phyloP scores from a whole-genome alignment of 1,140 invertebrate genomes.

The Rhysida immarginata region DNA sequence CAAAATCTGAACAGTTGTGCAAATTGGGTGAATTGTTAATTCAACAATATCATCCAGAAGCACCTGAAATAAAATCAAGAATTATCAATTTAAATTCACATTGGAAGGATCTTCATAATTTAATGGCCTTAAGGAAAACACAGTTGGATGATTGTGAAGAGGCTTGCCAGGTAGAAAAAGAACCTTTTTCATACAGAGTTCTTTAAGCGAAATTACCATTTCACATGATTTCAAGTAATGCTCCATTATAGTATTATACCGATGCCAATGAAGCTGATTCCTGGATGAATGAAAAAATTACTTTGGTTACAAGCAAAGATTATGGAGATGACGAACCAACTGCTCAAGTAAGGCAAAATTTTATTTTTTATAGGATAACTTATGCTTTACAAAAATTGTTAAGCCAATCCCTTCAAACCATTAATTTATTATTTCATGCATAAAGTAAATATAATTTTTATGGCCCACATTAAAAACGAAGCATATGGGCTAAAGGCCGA shows the following conservation, averaged over 20 bases:
- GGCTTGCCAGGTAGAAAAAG: conserved; percentile 64
- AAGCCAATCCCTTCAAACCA: too few species aligned
- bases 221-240: too few species aligned
- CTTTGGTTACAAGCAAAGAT: conserved; percentile 70
- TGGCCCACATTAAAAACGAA: too few species aligned
- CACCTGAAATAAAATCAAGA: conserved; percentile 55
- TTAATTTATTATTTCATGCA: too few species aligned
- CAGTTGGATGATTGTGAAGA: conserved; percentile 86
- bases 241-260: conserved; percentile 60
- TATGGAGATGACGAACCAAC: conserved; percentile 78
- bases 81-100: conserved; percentile 66
- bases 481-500: too few species aligned
- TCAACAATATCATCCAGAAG: conserved; percentile 54
- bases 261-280: conserved; percentile 96
- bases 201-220: too few species aligned
- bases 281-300: conserved; percentile 87
- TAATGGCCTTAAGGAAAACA: conserved; percentile 64
- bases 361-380: not conserved
- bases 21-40: conserved; percentile 57
- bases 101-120: conserved; percentile 68
- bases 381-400: too few species aligned
- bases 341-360: conserved; percentile 41
- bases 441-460: too few species aligned
- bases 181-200: too few species aligned
- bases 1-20: conserved; percentile 59